Evolutionary conservation across 2,888 invertebrate species (phyloP).

Genomic region (Anthophora plumipes): DNA sequence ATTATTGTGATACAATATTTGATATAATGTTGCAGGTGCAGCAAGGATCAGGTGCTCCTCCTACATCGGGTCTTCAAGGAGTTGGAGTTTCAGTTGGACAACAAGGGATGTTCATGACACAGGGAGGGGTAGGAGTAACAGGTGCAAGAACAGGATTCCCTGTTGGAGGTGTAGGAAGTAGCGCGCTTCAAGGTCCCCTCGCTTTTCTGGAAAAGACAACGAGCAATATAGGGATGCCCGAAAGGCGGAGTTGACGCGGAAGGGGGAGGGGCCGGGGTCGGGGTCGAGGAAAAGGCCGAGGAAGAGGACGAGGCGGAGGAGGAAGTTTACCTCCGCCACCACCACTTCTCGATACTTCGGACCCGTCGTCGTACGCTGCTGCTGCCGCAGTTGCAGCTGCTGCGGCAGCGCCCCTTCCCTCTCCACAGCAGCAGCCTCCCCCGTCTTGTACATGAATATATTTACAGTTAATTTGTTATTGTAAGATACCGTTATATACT

Average conservation of each 20-base stretch:
- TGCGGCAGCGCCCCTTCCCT: slow-evolving; percentile 83
- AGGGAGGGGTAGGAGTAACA: slow-evolving; percentile 73
- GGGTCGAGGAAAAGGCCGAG: slow-evolving; percentile 91
- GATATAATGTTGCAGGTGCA: slow-evolving; percentile 79
- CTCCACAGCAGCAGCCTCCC: slow-evolving; percentile 82
- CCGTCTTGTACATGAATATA: slow-evolving; percentile 79
- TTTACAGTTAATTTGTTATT: slow-evolving; percentile 35
- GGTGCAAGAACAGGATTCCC: slow-evolving; percentile 88
- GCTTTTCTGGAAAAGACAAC: slow-evolving; percentile 96
- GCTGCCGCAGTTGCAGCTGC: slow-evolving; percentile 78
- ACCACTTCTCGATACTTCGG: slow-evolving; percentile 82
- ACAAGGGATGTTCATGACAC: slow-evolving; percentile 82
- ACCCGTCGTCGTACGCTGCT: slow-evolving; percentile 82
- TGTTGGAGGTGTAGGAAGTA: slow-evolving; percentile 84
- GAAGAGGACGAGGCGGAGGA: slow-evolving; percentile 90
- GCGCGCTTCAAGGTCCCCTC: slow-evolving; percentile 92
- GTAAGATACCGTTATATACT: slow-evolving; percentile 34
- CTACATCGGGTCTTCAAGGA: slow-evolving; percentile 79
- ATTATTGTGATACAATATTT: slow-evolving; percentile 24
- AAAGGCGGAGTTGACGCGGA: slow-evolving; percentile 94
- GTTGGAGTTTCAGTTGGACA: slow-evolving; percentile 79
- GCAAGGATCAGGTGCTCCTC: slow-evolving; percentile 78
- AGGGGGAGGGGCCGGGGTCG: slow-evolving; percentile 92
- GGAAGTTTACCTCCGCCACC: slow-evolving; percentile 78
- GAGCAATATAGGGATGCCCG: slow-evolving; percentile 95